Conservation (phyloP, 1,140 invertebrate species). For the Diabrotica virgifera region DNA sequence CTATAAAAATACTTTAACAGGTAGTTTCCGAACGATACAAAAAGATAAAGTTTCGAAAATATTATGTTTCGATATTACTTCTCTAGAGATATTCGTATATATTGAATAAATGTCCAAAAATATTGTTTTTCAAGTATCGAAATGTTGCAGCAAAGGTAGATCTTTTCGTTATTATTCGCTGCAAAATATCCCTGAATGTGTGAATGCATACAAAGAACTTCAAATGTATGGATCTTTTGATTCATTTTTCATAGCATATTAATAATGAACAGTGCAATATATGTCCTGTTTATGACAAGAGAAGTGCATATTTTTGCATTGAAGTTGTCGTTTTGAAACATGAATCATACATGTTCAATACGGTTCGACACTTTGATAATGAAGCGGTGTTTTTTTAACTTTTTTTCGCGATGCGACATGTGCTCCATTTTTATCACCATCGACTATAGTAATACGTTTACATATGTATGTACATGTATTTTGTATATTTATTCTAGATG, state of each 20-base stretch:
- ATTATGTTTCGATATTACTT: too few relatives aligned
- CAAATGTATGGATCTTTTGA: constrained; percentile 37
- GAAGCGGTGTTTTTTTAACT: constrained; percentile 41
- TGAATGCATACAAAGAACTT: constrained; percentile 25
- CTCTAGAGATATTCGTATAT: too few relatives aligned
- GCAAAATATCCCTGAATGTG: constrained; percentile 10
- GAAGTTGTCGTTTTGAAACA: constrained; percentile 45
- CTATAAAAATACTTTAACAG: too few relatives aligned
- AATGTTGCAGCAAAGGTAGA: not conserved
- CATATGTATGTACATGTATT: constrained; percentile 31
- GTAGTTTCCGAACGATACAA: too few relatives aligned
- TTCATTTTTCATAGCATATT: constrained; percentile 46
- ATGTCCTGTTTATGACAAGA: constrained; percentile 46
- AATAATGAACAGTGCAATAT: constrained; percentile 47
- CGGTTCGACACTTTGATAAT: constrained; percentile 49
- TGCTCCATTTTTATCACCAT: constrained; percentile 36
- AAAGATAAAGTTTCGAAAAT: too few relatives aligned
- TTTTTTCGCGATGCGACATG: constrained; percentile 24
- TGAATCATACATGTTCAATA: constrained; percentile 47
- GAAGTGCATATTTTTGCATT: constrained; percentile 48
- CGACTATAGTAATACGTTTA: constrained; percentile 24
- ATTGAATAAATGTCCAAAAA: too few relatives aligned
- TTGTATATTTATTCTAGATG: constrained; percentile 31
- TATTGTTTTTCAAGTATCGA: too few relatives aligned
- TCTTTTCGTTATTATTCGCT: constrained; percentile 7